Percentiles rank a stretch among this genome's conserved stretches.
phyloP scores from a whole-genome alignment of 2,113 vertebrate species.

The Casuarius casuarius region DNA sequence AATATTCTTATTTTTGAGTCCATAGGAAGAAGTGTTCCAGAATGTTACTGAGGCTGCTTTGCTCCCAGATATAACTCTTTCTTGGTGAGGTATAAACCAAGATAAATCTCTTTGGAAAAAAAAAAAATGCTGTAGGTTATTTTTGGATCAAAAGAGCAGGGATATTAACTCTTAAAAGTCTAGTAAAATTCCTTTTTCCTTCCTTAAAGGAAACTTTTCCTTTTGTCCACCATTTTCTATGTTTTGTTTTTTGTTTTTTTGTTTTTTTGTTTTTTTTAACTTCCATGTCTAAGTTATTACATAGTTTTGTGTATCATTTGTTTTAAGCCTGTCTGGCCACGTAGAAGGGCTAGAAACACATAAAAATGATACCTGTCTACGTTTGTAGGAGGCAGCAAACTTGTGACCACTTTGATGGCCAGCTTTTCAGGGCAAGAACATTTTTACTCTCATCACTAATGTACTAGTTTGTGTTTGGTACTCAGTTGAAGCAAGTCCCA shows the following conservation, averaged over 20 bases:
- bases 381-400: not conserved
- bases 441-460: not conserved
- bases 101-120: not conserved
- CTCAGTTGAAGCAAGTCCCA: not conserved
- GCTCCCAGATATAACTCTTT: not conserved
- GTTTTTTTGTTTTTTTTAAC: not conserved
- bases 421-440: not conserved
- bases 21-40: not conserved
- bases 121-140: not conserved
- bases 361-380: not conserved
- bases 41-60: not conserved
- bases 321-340: not conserved
- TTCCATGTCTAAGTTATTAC: fast-evolving
- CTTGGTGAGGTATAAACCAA: not conserved
- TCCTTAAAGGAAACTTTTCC: not conserved
- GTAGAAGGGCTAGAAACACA: not conserved
- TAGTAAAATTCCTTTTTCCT: not conserved
- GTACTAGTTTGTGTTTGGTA: not conserved
- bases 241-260: not conserved
- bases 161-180: not conserved
- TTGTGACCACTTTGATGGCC: not conserved
- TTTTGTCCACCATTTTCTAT: not conserved
- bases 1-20: not conserved
- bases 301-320: not conserved
- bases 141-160: not conserved